Evolutionary conservation across 2,888 invertebrate genomes (phyloP), one percentile per base, ranked within the genome.

Genomic region (Ametastegia equiseti): DNA sequence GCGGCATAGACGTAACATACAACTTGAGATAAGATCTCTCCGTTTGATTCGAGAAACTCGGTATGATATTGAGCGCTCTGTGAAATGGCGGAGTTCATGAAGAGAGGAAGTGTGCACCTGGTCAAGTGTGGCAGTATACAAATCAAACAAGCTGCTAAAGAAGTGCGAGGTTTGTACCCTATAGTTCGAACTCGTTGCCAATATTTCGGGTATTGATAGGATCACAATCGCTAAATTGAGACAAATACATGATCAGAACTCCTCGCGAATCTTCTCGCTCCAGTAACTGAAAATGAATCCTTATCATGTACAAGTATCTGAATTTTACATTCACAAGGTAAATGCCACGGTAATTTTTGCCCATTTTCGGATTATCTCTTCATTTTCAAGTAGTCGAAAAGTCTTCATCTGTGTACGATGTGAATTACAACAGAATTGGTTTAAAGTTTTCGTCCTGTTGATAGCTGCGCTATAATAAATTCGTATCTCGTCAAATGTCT

Each of bases 61-160:
- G n/a, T 57, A 63, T n/a, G 23, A 75, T 60, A 60, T 78, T 60
- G 1, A 81, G 81, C 15, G 83, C 82, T 86, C 84, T 86, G 88
- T 89, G 87, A 89, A 87, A 91, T 91, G 90, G 88, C 89, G 85
- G 90, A 89, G 86, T 88, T 90, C 84, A 89, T 91, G 82, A 90
- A 89, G 86, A 89, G 88, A 88, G 89, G 89, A 84, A 91, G 90
- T 82, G 90, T 88, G 82, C 89, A 89, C 80, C 85, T 90, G 69
- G 90, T 93, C 42, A 93, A 93, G 88, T 90, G 93, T 75, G 92
- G 93, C 81, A 93, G 93, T 87, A 92, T 93, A 82, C 93, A 93
- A 87, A 89, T 93, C 80, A 93, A 93, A 84, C 92, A 91, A 81
- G 93, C 93, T 63, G 93, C 93, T 5, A 93, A 93, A 90, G 93